Conservation (phyloP, 2,797 vertebrate genomes). For the Pseudopleuronectes americanus region DNA sequence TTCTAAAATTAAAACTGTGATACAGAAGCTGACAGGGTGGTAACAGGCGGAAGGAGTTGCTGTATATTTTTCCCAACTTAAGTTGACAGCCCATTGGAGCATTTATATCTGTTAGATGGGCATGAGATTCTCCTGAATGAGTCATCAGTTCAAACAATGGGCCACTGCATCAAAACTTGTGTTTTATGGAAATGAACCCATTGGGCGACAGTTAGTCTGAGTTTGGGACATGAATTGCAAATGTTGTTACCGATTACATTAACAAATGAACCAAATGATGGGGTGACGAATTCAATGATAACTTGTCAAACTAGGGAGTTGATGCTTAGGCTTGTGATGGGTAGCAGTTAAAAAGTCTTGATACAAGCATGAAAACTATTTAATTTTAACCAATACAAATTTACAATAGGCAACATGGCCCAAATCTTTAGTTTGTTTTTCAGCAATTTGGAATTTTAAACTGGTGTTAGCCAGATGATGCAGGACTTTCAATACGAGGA, state of each 20-base stretch:
- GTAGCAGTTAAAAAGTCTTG: neutral
- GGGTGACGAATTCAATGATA: neutral
- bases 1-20: neutral
- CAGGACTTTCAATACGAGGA: too few species aligned
- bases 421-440: too few species aligned
- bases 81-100: neutral
- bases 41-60: neutral
- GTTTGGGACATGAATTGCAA: neutral
- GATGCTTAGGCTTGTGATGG: neutral
- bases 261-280: too few species aligned
- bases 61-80: neutral
- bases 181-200: neutral
- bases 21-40: neutral
- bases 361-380: too few species aligned
- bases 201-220: neutral
- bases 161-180: neutral
- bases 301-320: neutral
- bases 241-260: neutral
- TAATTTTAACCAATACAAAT: too few species aligned
- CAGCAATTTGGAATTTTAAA: too few species aligned
- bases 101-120: neutral
- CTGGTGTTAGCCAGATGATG: too few species aligned
- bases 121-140: slow-evolving; percentile 13
- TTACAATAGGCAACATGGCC: too few species aligned
- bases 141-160: slow-evolving; percentile 5